Evolutionary conservation across 2,113 vertebrate genomes (phyloP), one percentile per base, ranked within the genome.

Genomic region (Craseonycteris thonglongyai): DNA sequence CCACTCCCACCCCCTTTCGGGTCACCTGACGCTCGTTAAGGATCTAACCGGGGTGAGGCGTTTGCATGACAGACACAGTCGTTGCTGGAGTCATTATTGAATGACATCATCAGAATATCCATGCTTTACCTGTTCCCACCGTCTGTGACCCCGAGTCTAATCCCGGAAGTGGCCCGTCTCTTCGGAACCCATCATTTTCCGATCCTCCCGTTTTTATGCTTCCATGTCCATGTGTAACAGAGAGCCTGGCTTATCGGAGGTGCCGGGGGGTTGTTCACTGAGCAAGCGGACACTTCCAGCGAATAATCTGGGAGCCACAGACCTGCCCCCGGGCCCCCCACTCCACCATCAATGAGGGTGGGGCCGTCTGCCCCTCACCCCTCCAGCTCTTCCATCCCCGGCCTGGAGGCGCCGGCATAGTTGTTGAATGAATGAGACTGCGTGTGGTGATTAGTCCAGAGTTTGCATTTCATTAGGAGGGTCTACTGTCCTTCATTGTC

Each of bases 331-430:
- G 7, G 15, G 40, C 40, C 84, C 16, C 24, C 61, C 24, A 2
- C 22, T 42, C n/a, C 51, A 38, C 0, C 3, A 16, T 33, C 40
- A 45, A 2, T 8, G 38, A 35, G 83, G 66, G 4, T 8, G 63
- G 42, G 47, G 26, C 45, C 38, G 5, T 0, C n/a, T 3, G 18
- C 9, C 3, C 49, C 7, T 35, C 9, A n/a, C 58, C 5, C 9
- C 47, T 9, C 24, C 24, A 2, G 33, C 54, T 51, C 58, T 72
- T 16, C 33, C 26, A 2, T 28, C 35, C 58, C 72, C 54, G 42
- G 45, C 19, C 16, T 38, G 24, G 24, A 6, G 33, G 5, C 40
- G 42, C 26, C 38, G 30, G 0, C 26, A 14, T 3, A 13, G 24
- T 63, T 72, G 63, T 11, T 45, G 22, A 87, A 56, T 54, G 21